phyloP scores from a whole-genome alignment of 2,113 vertebrate species.

The Aspiorhynchus laticeps region DNA sequence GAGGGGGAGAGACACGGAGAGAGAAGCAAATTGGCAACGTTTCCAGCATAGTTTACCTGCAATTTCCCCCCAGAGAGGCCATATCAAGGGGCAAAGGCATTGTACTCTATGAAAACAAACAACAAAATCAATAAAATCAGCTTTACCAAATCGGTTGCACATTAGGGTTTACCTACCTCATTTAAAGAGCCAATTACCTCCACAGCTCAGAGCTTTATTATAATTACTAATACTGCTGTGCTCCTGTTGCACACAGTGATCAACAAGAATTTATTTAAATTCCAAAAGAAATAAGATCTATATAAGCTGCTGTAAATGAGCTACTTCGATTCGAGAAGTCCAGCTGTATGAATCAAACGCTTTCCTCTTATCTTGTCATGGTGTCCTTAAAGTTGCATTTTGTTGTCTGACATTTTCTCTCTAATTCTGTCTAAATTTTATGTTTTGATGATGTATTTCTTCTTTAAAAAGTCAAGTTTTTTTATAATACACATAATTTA shows the following conservation, averaged over 20 bases:
- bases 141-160: background rate
- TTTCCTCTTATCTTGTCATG: background rate
- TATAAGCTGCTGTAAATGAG: background rate
- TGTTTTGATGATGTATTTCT: background rate
- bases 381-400: background rate
- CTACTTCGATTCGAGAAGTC: background rate
- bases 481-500: background rate
- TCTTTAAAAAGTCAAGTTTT: background rate
- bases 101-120: conserved; percentile 18
- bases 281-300: background rate
- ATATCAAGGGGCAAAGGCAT: background rate
- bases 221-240: conserved; percentile 7
- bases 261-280: conserved; percentile 6
- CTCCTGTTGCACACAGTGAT: background rate
- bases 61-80: background rate
- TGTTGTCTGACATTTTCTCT: background rate
- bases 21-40: background rate
- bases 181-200: conserved; percentile 26
- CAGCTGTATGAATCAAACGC: background rate
- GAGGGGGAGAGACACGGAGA: background rate
- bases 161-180: conserved; percentile 18
- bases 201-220: background rate
- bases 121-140: conserved; percentile 23
- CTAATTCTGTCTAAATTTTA: background rate
- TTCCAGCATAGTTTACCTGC: background rate